Evolutionary conservation across 2,797 vertebrate species (phyloP), one percentile per base, ranked within the genome.

Genomic region (Eulemur mongoz): DNA sequence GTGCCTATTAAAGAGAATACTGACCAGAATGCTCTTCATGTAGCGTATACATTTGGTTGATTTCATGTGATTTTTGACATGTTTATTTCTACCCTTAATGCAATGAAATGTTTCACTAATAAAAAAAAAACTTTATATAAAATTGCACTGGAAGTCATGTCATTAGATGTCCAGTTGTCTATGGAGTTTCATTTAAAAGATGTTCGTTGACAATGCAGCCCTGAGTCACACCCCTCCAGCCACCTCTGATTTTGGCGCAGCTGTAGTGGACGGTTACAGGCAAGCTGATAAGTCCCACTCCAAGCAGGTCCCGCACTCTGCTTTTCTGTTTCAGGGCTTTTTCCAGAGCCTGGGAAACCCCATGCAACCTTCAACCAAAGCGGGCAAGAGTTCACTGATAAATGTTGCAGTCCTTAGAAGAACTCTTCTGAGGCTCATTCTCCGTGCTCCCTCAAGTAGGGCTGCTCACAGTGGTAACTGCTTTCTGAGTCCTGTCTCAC

Each of bases 91-190:
- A 91, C 70, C 75, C 54, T 91, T 93, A 91, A 93, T 91, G 52
- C 75, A 96, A 94, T 76, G 59, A 95, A 91, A 54, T 96, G 93
- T 96, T 96, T 97, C 94, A 97, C 96, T 98, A 98, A 98, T 98
- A 95, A 97, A 97, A 88, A 79, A 79, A 63, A 63, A n/a, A 30
- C 18, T 97, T 97, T 97, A 45, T 93, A 96, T 52, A 69, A 95
- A 95, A 84, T 73, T 92, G 30, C 52, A 59, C 67, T 54, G 52
- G 65, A 89, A 96, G 32, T 88, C 30, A 20, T 82, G 89, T 95
- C 78, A 69, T 90, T 40, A 59, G 59, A 80, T 73, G 59, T 84
- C 48, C 35, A 45, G 11, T 87, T 35, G 43, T 90, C 32, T 75
- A 3, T 35, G 72, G 50, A 32, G 35, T 93, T 70, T 87, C 72